Percentiles rank a stretch among this genome's conserved stretches.
These are phyloP conservation scores for Herpetotheres cachinnans DNA, from an alignment of 2,113 vertebrate genomes.

Conservation along the genomic window DNA sequence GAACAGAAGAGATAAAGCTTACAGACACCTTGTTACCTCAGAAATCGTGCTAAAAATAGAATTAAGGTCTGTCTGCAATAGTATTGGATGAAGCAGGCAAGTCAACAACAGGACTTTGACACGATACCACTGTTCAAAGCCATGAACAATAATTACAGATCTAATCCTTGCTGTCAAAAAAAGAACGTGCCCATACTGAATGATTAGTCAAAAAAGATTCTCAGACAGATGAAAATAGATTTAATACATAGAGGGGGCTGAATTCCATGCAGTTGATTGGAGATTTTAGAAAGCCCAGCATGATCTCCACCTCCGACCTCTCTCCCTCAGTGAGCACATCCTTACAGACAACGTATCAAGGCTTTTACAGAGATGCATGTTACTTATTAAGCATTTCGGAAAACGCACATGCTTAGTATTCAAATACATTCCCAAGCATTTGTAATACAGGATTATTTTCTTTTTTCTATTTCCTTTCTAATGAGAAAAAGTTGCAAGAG, in stretches of 20 bases:
- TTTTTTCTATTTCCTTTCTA: background rate
- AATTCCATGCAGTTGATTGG: background rate
- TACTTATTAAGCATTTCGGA: background rate
- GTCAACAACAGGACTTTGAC: background rate
- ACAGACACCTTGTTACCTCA: background rate
- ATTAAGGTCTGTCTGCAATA: background rate
- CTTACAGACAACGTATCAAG: background rate
- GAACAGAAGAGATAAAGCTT: background rate
- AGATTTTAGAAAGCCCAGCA: background rate
- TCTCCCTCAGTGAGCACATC: background rate
- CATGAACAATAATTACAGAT: background rate
- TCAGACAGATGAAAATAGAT: background rate
- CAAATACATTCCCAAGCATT: background rate
- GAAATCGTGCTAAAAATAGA: background rate
- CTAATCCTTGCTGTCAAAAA: background rate
- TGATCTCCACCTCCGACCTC: background rate
- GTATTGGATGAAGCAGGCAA: background rate
- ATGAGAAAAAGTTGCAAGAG: background rate
- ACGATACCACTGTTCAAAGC: background rate
- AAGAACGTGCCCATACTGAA: background rate
- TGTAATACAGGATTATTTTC: background rate
- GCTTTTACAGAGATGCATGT: background rate
- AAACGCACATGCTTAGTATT: background rate
- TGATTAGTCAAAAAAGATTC: background rate
- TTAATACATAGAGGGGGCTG: background rate